Conservation (phyloP, 2,888 invertebrate genomes). For the Ophion costatus region DNA sequence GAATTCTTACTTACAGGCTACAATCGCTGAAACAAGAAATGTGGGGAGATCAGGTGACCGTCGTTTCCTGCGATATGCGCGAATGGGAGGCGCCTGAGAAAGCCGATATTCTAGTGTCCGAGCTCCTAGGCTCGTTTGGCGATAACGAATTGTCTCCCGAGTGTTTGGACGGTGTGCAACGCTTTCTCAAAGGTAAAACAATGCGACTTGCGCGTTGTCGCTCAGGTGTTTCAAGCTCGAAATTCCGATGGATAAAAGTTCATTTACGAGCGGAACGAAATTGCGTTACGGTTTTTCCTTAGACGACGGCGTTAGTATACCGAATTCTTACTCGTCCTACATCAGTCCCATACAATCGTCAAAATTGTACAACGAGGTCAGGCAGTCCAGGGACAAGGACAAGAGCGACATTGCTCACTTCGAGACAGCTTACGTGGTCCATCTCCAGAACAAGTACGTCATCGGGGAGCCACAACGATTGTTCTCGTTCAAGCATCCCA, state of each 20-base stretch:
- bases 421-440: conserved; percentile 97
- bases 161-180: conserved; percentile 97
- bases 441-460: conserved; percentile 93
- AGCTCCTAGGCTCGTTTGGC: conserved; percentile 98
- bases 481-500: conserved; percentile 97
- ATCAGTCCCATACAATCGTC: conserved; percentile 96
- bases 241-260: background rate
- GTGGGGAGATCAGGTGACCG: conserved; percentile 91
- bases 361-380: conserved; percentile 92
- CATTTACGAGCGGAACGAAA: background rate
- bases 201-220: background rate
- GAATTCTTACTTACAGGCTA: conserved; percentile 81
- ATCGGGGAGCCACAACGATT: conserved; percentile 90
- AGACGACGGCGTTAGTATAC: conserved; percentile 96
- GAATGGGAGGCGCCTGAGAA: conserved; percentile 91
- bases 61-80: conserved; percentile 95
- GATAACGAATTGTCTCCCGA: conserved; percentile 99
- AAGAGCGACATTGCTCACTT: conserved; percentile 85
- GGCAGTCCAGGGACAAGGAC: conserved; percentile 84
- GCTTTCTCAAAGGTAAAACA: conserved; percentile 89
- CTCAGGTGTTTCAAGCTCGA: background rate
- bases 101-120: conserved; percentile 98
- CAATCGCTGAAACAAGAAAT: conserved; percentile 90
- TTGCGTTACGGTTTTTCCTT: conserved; percentile 60
- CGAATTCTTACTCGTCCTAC: conserved; percentile 94